Base-by-base conservation (phyloP, 2,888 invertebrate genomes). In the Cylloceria caligata region DNA sequence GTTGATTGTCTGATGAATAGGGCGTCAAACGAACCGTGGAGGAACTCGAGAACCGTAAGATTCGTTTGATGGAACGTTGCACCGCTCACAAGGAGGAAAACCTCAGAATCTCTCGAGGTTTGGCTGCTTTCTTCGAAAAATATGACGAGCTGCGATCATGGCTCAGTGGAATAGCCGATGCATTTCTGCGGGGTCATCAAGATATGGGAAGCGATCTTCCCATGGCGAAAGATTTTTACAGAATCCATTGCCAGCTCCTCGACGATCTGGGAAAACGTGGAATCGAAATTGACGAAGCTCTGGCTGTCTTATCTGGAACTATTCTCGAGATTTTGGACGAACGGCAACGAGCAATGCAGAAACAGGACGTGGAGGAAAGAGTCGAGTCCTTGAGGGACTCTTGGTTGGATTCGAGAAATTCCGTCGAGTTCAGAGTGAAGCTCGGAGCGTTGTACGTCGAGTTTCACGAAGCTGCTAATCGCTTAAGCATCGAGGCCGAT, bases 11-110 rank as follows among this genome's bases (percentile, higher is more conserved):
- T 9, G 42, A 24, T 47, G 9, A 39, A 27, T 79, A 94, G 94
- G 96, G 96, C 62, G 94, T 96, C 3, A 95, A 94, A 89, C 93
- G 94, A 72, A 94, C 94, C 85, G 94, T 97, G 52, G 95, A 96
- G 86, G 96, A 96, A 89, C 93, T 97, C 85, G 96, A 97, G 93
- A 95, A 96, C 89, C 94, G 95, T 84, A 96, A 96, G 91, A 94
- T 95, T n/a, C 93, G 94, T 65, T 92, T 96, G 60, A 94, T 94
- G 80, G 93, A 94, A 64, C 93, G 95, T 64, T 96, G 96, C 88
- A 95, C 95, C 2, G 94, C 95, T 3, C 95, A 96, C 88, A 94
- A 94, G 75, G 95, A 96, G 89, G 96, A 96, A 89, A 96, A 96
- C 86, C 93, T 95, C 65, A 94, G 95, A 86, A 94, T 96, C n/a